These are phyloP conservation scores for Microtus montanus DNA, from an alignment of 2,113 vertebrate genomes.

Conservation along the genomic window DNA sequence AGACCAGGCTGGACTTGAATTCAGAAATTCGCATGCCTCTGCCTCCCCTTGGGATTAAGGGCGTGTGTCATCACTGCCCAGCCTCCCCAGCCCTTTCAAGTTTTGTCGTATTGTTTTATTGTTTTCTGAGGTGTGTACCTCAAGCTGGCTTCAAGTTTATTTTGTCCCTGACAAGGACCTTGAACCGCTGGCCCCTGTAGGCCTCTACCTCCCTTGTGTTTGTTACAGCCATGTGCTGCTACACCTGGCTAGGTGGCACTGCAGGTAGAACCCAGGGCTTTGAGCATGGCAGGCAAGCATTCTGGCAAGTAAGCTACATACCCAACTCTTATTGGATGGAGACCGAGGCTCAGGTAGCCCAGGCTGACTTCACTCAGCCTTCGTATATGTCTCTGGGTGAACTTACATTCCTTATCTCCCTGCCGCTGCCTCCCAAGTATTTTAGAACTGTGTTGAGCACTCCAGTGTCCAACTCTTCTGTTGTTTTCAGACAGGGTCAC, in stretches of 20 bases:
- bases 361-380: neutral
- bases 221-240: neutral
- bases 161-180: neutral
- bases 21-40: no score
- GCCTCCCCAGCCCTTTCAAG: neutral
- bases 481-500: neutral
- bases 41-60: no score
- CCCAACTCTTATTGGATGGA: neutral
- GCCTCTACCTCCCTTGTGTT: neutral
- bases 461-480: no score
- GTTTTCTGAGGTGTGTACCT: neutral
- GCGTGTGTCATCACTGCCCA: no score
- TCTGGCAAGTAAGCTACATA: neutral
- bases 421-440: neutral
- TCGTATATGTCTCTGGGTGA: neutral
- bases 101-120: neutral
- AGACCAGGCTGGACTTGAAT: no score
- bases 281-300: neutral
- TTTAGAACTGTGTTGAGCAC: neutral
- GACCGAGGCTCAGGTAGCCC: neutral
- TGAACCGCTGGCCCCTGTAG: neutral
- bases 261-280: neutral
- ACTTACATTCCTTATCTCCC: no score
- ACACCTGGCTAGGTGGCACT: neutral
- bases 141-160: neutral